A percentile compares a stretch with the other conserved stretches of the same genome.
Evolutionary conservation across 1,140 invertebrate genomes (phyloP).

Genomic region (Octopus sinensis): DNA sequence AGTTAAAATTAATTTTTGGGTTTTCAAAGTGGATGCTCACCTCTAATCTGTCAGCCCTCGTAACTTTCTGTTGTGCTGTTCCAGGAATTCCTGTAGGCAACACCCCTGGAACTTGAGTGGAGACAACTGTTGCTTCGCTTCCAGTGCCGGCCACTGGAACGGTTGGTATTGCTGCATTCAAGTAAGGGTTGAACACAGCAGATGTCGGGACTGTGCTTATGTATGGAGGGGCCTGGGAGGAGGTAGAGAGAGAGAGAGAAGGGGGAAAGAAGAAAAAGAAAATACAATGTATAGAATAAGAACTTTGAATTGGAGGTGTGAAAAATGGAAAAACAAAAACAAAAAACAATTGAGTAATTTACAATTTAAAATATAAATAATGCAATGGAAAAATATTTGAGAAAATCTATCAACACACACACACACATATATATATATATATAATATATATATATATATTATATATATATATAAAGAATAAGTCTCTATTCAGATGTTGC

Average conservation of each 20-base stretch:
- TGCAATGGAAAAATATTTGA: too few relatives aligned
- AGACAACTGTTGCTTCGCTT: constrained; percentile 30
- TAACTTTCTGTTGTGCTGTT: constrained; percentile 84
- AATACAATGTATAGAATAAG: neutral
- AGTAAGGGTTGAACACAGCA: constrained; percentile 36
- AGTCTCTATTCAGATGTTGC: too few relatives aligned
- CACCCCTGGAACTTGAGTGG: constrained; percentile 38
- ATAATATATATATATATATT: too few relatives aligned
- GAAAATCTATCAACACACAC: too few relatives aligned
- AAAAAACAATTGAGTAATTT: too few relatives aligned
- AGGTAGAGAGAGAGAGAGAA: neutral
- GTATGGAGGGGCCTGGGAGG: constrained; percentile 30
- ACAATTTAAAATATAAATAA: too few relatives aligned
- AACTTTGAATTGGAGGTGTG: too few relatives aligned
- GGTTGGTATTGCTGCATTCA: constrained; percentile 34
- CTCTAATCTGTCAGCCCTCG: constrained; percentile 91
- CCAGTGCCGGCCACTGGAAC: constrained; percentile 29
- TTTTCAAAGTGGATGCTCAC: constrained; percentile 63
- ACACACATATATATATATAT: too few relatives aligned
- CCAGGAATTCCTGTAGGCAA: constrained; percentile 38
- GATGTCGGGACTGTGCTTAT: constrained; percentile 35
- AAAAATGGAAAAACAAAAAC: too few relatives aligned
- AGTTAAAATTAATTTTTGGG: neutral
- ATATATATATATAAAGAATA: too few relatives aligned
- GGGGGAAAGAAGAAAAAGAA: neutral